Percentiles rank a stretch among this genome's conserved stretches.
phyloP scores from a whole-genome alignment of 2,113 vertebrate species.

The Craseonycteris thonglongyai region DNA sequence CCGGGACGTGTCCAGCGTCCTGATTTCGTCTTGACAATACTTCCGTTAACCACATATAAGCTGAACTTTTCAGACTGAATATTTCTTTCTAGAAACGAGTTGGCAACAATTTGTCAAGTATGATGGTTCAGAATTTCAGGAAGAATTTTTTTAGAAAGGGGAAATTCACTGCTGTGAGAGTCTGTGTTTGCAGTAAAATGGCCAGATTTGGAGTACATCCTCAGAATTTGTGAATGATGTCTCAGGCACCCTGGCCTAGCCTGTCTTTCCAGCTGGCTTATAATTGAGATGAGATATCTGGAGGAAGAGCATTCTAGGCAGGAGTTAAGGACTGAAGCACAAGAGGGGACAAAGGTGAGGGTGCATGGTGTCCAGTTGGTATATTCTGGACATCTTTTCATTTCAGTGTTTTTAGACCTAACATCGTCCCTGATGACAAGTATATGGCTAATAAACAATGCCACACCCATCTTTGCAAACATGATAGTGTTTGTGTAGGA shows the following conservation, averaged over 20 bases:
- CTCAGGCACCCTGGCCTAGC: rapidly evolving
- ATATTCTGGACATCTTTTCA: neutral
- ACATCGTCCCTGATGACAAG: rapidly evolving
- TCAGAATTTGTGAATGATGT: neutral
- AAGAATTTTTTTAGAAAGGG: neutral
- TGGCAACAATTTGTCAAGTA: neutral
- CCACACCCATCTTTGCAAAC: neutral
- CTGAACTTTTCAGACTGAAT: neutral
- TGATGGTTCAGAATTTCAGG: neutral
- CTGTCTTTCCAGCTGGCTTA: neutral
- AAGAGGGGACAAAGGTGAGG: neutral
- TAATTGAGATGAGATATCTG: neutral
- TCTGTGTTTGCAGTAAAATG: neutral
- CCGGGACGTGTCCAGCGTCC: rapidly evolving
- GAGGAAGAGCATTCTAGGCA: neutral
- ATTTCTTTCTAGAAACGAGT: neutral
- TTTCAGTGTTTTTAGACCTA: neutral
- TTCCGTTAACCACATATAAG: neutral
- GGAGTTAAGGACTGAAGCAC: neutral
- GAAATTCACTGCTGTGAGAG: neutral
- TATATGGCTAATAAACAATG: rapidly evolving
- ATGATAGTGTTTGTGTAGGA: neutral
- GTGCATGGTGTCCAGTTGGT: neutral
- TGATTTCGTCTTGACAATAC: neutral
- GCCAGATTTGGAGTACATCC: neutral